Evolutionary conservation across 1,140 invertebrate species (phyloP), one percentile per base, ranked within the genome.

Genomic region (Aphaenogaster floridana): DNA sequence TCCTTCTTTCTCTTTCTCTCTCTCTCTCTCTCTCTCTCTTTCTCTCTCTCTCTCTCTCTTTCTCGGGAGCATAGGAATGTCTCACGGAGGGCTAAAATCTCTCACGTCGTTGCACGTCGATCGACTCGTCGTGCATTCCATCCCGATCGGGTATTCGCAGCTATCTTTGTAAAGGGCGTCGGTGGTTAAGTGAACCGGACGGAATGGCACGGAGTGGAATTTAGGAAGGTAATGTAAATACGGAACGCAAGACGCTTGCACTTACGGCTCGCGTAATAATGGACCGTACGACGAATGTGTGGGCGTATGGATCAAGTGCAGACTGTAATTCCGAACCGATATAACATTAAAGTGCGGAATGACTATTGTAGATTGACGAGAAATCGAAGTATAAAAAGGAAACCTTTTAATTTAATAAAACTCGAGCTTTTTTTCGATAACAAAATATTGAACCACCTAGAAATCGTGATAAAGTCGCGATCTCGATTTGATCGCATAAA

Each of bases 81-180:
- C 63, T 66, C 61, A 28, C 52, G 36, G 13, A 86, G 50, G 52
- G 77, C 66, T 89, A 77, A 86, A 90, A 81, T 79, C 80, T 76
- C 50, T 42, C 36, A 74, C 57, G 54, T 52, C 66, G 1, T 45
- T n/a, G 36, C 28, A 48, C 63, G 34, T 54, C 11, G 17, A 9
- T n/a, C 17, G 17, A 17, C 6, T 63, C 13, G 52, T 54, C 13
- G 52, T 21, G 28, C 54, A 74, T 74, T 84, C 69, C 54, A 61
- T 84, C 28, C 13, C 79, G 39, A 72, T 74, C 11, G 42, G 69
- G 28, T 74, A 76, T 76, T 63, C 50, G 21, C 28, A 39, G 42
- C 80, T 84, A 72, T 42, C 66, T 72, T 74, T 74, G 68, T 28
- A 42, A 28, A 61, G 57, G 45, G 13, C 52, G 42, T 69, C 36